Evolutionary conservation across 2,888 invertebrate species (phyloP).

Genomic region (Papilio demoleus): DNA sequence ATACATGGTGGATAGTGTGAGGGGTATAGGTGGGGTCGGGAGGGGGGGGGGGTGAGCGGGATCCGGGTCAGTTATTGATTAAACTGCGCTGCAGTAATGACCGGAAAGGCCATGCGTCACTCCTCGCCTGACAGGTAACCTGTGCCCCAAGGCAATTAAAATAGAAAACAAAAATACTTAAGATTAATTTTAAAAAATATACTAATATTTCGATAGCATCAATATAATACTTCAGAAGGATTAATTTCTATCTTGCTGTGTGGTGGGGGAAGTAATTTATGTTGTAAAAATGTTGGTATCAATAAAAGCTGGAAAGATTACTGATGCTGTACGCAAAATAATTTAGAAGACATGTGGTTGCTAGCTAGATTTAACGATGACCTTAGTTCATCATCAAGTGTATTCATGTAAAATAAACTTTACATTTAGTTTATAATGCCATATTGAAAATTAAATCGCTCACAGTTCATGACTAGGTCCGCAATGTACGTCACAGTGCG

Average conservation of each 20-base stretch:
- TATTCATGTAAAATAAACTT: too few relatives aligned
- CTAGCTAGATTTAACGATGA: too few relatives aligned
- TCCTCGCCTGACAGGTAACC: conserved; percentile 40
- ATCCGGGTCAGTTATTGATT: conserved; percentile 67
- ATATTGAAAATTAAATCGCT: conserved; percentile 5
- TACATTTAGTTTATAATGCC: neutral
- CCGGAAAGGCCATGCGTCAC: conserved; percentile 62
- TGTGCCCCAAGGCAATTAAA: conserved; percentile 42
- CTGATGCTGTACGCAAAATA: too few relatives aligned
- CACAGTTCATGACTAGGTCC: neutral
- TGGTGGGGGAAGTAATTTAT: too few relatives aligned
- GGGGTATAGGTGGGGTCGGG: too few relatives aligned
- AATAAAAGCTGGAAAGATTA: too few relatives aligned
- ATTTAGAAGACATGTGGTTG: too few relatives aligned
- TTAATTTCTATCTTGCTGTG: too few relatives aligned
- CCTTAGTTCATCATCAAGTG: too few relatives aligned
- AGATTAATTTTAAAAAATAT: neutral
- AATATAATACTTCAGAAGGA: too few relatives aligned
- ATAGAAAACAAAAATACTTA: conserved; percentile 15
- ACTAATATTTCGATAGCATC: too few relatives aligned
- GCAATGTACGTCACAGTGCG: conserved; percentile 9
- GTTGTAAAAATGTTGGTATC: too few relatives aligned
- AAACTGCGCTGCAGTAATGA: conserved; percentile 64
- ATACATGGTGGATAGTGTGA: conserved; percentile 42
- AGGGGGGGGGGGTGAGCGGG: conserved; percentile 27